These are phyloP conservation scores for Lamprotornis superbus DNA, from an alignment of 2,113 vertebrate species.

Conservation along the genomic window DNA sequence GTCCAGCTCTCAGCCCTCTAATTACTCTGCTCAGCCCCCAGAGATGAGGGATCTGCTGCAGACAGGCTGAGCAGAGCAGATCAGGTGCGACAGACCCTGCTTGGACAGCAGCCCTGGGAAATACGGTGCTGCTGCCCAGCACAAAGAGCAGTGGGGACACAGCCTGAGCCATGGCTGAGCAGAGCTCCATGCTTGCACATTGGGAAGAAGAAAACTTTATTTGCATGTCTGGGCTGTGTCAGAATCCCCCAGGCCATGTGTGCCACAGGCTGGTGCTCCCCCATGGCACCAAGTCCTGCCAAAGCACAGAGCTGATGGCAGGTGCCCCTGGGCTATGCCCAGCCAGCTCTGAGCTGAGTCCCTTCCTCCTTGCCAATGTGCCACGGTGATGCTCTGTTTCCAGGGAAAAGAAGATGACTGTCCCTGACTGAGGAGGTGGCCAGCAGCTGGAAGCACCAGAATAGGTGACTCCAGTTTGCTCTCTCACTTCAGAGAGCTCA, in stretches of 20 bases:
- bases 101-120: constrained; percentile 1
- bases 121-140: not conserved
- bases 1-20: constrained; percentile 39
- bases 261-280: not conserved
- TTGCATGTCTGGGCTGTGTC: not conserved
- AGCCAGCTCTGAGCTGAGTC: not conserved
- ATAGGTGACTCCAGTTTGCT: not conserved
- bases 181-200: not conserved
- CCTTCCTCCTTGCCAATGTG: not conserved
- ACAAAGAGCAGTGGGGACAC: not conserved
- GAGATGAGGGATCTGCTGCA: constrained; percentile 8
- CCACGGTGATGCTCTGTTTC: fast-evolving
- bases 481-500: not conserved
- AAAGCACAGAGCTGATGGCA: fast-evolving
- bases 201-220: not conserved
- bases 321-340: not conserved
- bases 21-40: constrained; percentile 25
- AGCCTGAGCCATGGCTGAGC: not conserved
- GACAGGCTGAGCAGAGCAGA: not conserved
- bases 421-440: not conserved
- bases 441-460: not conserved
- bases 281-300: not conserved
- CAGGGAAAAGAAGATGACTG: not conserved
- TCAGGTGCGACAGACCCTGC: not conserved
- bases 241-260: fast-evolving